phyloP scores from a whole-genome alignment of 2,797 vertebrate genomes.

The Pangasius mekongensis region DNA sequence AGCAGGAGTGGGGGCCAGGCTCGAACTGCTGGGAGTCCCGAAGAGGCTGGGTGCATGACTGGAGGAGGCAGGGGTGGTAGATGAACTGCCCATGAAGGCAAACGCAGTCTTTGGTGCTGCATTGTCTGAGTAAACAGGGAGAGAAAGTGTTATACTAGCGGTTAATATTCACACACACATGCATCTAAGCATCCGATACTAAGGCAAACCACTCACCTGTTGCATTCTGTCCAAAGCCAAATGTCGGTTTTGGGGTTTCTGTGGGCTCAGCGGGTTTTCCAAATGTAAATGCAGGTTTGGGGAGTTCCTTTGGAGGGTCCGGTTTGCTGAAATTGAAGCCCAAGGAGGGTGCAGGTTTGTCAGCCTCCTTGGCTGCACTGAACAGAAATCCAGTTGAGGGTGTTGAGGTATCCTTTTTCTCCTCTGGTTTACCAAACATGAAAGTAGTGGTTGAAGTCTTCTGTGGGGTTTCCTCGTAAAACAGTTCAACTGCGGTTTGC shows the following conservation, averaged over 20 bases:
- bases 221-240: constrained; percentile 79
- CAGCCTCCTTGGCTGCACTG: constrained; percentile 77
- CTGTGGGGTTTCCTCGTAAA: constrained; percentile 64
- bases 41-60: constrained; percentile 74
- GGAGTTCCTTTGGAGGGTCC: constrained; percentile 77
- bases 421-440: constrained; percentile 81
- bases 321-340: constrained; percentile 84
- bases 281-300: constrained; percentile 66
- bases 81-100: constrained; percentile 79
- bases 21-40: constrained; percentile 69
- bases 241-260: constrained; percentile 73
- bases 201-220: constrained; percentile 72
- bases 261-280: constrained; percentile 72
- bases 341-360: constrained; percentile 66
- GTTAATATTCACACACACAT: not conserved
- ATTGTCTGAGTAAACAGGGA: constrained; percentile 74
- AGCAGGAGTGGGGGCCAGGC: constrained; percentile 63
- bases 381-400: constrained; percentile 74
- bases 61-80: constrained; percentile 74
- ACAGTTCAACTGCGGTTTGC: constrained; percentile 5
- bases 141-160: not conserved
- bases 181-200: not conserved
- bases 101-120: constrained; percentile 81
- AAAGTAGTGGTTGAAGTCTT: constrained; percentile 74
- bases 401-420: constrained; percentile 76